Conservation (phyloP, 1,140 invertebrate genomes). For the Branchinecta lindahli region DNA sequence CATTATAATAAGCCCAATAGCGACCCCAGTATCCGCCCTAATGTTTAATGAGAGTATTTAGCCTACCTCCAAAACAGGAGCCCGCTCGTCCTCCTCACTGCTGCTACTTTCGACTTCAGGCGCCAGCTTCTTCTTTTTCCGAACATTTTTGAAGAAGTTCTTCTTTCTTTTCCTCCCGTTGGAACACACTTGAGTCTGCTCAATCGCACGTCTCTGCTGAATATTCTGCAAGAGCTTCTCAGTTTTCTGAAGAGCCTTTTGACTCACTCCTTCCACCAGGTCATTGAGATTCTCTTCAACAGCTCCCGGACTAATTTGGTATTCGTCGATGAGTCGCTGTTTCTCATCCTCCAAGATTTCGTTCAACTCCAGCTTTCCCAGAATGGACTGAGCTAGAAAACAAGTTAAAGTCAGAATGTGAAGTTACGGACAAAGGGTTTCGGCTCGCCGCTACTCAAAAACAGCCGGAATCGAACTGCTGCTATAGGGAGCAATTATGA, state of each 20-base stretch:
- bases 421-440: neutral
- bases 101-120: neutral
- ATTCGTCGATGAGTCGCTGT: neutral
- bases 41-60: no score
- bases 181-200: neutral
- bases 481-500: no score
- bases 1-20: no score
- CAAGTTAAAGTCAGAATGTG: neutral
- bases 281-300: slow-evolving; percentile 10
- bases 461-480: no score
- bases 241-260: neutral
- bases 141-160: neutral
- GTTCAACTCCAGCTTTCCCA: neutral
- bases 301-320: slow-evolving; percentile 6
- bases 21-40: no score
- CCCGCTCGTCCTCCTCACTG: neutral
- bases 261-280: neutral
- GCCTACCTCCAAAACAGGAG: neutral
- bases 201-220: slow-evolving; percentile 2
- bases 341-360: neutral
- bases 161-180: neutral
- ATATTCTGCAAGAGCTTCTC: slow-evolving; percentile 6
- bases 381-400: neutral
- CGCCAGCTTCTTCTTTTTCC: neutral
- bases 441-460: no score